Percentiles rank a stretch among this genome's conserved stretches.
These are phyloP conservation scores for Pseudoatta argentina DNA, from an alignment of 1,140 invertebrate genomes.

Conservation along the genomic window DNA sequence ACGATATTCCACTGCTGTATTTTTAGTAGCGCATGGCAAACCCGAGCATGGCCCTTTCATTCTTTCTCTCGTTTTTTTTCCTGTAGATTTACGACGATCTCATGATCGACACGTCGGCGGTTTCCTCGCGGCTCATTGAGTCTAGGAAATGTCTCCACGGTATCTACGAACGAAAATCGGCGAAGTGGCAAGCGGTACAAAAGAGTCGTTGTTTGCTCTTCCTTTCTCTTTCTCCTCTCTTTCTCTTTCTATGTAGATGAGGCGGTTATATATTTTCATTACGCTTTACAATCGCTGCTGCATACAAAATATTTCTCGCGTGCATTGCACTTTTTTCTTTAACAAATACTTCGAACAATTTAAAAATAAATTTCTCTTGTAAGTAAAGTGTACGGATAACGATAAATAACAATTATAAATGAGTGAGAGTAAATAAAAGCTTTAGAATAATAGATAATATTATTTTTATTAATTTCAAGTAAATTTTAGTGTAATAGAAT, in stretches of 20 bases:
- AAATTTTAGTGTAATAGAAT: background rate
- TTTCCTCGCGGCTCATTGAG: slow-evolving; percentile 45
- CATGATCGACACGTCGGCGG: slow-evolving; percentile 37
- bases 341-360: background rate
- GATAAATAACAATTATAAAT: background rate
- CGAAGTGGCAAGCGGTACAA: slow-evolving; percentile 46
- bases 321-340: background rate
- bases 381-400: background rate
- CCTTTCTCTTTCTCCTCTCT: too few relatives aligned
- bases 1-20: slow-evolving; percentile 17
- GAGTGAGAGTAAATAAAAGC: background rate
- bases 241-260: background rate
- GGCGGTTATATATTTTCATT: background rate
- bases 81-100: slow-evolving; percentile 25
- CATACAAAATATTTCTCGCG: background rate
- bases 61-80: slow-evolving; percentile 7
- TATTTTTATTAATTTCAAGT: background rate
- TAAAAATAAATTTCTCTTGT: background rate
- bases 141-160: slow-evolving; percentile 38
- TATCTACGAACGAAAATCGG: slow-evolving; percentile 42
- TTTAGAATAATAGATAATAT: background rate
- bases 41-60: background rate
- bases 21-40: slow-evolving; percentile 5
- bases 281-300: background rate
- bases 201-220: slow-evolving; percentile 3